Evolutionary conservation across 1,140 invertebrate species (phyloP).

Genomic region (Linepithema humile): DNA sequence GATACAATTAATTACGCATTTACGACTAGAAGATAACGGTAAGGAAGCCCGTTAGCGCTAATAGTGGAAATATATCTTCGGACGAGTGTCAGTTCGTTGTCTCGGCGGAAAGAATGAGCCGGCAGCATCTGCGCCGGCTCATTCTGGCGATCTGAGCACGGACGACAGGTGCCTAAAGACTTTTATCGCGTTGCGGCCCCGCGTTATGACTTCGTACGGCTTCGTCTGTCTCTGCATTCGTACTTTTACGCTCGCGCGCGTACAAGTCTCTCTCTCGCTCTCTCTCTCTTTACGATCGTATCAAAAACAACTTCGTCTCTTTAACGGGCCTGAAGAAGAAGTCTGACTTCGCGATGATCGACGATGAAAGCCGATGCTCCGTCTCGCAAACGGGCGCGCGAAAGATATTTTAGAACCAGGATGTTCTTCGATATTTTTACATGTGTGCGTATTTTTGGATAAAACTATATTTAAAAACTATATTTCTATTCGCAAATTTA

Average conservation of each 20-base stretch:
- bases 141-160: constrained; percentile 40
- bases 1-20: constrained; percentile 55
- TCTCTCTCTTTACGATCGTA: constrained; percentile 33
- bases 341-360: not conserved
- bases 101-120: constrained; percentile 41
- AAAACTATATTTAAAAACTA: too few species aligned
- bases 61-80: constrained; percentile 54
- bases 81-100: constrained; percentile 47
- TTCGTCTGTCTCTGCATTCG: constrained; percentile 38
- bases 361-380: not conserved
- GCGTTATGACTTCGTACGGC: constrained; percentile 53
- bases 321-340: constrained; percentile 5
- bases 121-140: constrained; percentile 53
- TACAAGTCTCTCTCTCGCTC: not conserved
- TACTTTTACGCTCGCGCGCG: constrained; percentile 15
- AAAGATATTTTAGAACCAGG: not conserved
- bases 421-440: not conserved
- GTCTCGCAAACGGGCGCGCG: not conserved
- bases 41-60: constrained; percentile 43
- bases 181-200: constrained; percentile 49
- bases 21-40: constrained; percentile 48
- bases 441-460: too few species aligned
- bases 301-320: constrained; percentile 45
- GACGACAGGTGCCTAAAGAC: constrained; percentile 61
- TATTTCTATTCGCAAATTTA: too few species aligned